Evolutionary conservation across 2,113 vertebrate species (phyloP), one percentile per base, ranked within the genome.

Genomic region (Anthoscopus minutus): DNA sequence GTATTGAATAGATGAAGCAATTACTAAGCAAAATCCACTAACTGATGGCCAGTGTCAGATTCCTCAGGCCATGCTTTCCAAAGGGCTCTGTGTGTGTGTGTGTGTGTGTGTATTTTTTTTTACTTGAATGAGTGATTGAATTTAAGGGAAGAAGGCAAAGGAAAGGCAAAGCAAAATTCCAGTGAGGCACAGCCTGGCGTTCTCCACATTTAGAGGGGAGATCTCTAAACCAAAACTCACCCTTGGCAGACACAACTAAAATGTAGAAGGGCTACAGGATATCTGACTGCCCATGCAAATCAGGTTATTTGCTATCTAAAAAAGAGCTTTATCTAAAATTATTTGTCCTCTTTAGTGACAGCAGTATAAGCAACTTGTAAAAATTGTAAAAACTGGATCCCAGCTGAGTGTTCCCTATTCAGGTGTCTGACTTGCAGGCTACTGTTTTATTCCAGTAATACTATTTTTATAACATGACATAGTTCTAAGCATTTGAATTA

Each of bases 11-110:
- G 81, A 96, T 77, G 89, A 88, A 86, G 91, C 92, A 92, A 97
- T 95, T 90, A 93, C 89, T 74, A 79, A 92, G 94, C 94, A 94
- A 96, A 96, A 90, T 92, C 96, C 86, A 97, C 91, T 96, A 89
- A 96, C 88, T 51, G 88, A 92, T 92, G 56, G 83, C 89, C 96
- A 76, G 64, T 48, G 85, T 94, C 83, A 61, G 83, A 91, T 92
- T 94, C 96, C 96, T 96, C 83, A 71, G 92, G 64, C 92, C 92
- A 58, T 27, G 44, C 60, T 92, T 86, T 73, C 80, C 23, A 37
- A 33, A 22, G 42, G 42, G 37, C n/a, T n/a, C n/a, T n/a, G n/a
- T n/a, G n/a, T n/a, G 22, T 40, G 4, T 21, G 3, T 61, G 18
- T 31, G 19, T 38, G 9, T 48, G 15, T 21, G 14, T 56, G 21